Evolutionary conservation across 2,888 invertebrate genomes (phyloP), one percentile per base, ranked within the genome.

Genomic region (Hyalella azteca): DNA sequence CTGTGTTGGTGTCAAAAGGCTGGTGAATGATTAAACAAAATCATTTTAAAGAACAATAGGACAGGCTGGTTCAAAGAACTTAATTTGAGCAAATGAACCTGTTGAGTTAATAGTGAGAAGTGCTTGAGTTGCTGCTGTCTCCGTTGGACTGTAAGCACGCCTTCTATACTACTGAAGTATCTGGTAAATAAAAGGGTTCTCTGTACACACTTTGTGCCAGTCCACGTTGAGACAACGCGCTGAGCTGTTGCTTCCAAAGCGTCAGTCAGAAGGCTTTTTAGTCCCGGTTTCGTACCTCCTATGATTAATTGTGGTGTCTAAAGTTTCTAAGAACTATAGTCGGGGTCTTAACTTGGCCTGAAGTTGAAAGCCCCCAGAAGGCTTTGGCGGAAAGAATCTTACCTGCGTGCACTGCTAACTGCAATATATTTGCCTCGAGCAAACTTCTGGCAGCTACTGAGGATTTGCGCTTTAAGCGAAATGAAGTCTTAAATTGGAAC

Each of bases 241-340:
- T 29, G 7, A 19, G 29, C 54, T 54, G 54, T 54, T 22, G 54
- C 54, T 5, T 26, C 54, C 54, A 5, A 22, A 5, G 54, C 54
- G 7, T 22, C 9, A 22, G 26, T 29, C 54, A 4, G 26, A n/a
- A 54, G 26, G 36, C 66, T 66, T 66, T 66, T 66, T 36, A 9
- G 36, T n/a, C 66, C 29, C 2, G 36, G 36, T 66, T 36, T n/a
- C 66, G 66, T 3, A 36, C 66, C 26, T 7, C 36, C 66, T 5
- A 66, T 66, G 66, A 66, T 66, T 66, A 66, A 66, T 66, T 66
- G 66, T 66, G 66, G 66, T 66, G 66, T 66, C 39, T 32, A 29
- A 66, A 66, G 66, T 66, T 66, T 36, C 66, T 36, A 66, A 66
- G 36, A 36, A 66, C 66, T 66, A 66, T 66, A 36, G 66, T 66